A percentile compares a stretch with the other conserved stretches of the same genome.
phyloP scores from a whole-genome alignment of 1,140 invertebrate species.

The Mya arenaria region DNA sequence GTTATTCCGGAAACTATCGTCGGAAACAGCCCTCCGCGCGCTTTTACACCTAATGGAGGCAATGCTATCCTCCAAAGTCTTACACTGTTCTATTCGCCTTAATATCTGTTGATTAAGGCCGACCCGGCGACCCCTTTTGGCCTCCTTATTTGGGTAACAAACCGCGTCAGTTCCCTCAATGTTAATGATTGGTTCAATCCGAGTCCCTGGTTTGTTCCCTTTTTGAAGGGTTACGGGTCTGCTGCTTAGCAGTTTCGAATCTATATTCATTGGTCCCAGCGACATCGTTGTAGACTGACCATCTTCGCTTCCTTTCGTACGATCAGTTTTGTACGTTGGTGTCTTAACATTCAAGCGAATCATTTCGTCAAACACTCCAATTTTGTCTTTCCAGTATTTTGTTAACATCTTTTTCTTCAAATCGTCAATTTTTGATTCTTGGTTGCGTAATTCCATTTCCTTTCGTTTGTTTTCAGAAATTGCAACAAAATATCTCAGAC shows the following conservation, averaged over 20 bases:
- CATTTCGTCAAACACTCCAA: conserved; percentile 51
- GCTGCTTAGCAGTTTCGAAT: conserved; percentile 45
- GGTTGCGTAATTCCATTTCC: conserved; percentile 22
- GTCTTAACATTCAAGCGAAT: conserved; percentile 54
- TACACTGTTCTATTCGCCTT: conserved; percentile 47
- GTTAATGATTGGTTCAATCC: conserved; percentile 52
- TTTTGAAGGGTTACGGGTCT: conserved; percentile 36
- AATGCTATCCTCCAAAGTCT: conserved; percentile 45
- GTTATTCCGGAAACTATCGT: background rate
- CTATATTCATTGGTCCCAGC: conserved; percentile 41
- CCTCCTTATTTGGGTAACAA: conserved; percentile 53
- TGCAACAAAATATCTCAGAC: conserved; percentile 43
- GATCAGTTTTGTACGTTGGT: conserved; percentile 20
- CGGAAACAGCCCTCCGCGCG: background rate
- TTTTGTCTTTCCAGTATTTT: conserved; percentile 54
- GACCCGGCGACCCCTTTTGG: conserved; percentile 40
- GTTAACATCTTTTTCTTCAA: conserved; percentile 49
- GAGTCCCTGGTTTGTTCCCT: background rate
- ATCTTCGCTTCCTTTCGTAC: background rate
- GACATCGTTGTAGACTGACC: background rate
- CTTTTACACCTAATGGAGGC: conserved; percentile 21
- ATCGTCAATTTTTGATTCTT: conserved; percentile 48
- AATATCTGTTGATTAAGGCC: conserved; percentile 20
- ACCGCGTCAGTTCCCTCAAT: conserved; percentile 51
- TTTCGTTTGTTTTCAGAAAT: conserved; percentile 51